Evolutionary conservation across 2,888 invertebrate genomes (phyloP), one percentile per base, ranked within the genome.

Genomic region (Acrobasis consociella): DNA sequence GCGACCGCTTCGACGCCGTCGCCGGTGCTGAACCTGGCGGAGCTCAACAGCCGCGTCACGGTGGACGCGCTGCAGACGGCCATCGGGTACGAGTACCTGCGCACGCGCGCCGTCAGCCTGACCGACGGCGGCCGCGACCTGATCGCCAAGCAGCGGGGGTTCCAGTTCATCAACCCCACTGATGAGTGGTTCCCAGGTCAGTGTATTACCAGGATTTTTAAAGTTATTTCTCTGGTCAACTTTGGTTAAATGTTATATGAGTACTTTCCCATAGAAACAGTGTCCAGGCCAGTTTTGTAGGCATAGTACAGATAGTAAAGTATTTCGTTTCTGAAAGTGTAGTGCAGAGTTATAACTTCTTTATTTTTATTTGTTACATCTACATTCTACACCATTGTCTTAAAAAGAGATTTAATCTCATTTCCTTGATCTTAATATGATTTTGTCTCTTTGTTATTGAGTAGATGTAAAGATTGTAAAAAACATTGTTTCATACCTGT

Each of bases 181-280:
- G 96, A 98, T 72, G 95, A 96, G 69, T 97, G 97, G 96, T 98
- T 97, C 83, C 97, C 97, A 82, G 97, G 96, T 95, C 82, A 80
- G 75, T 73, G 51, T 22, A 60, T 17, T 49, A 53, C 58, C 50
- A 16, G 8, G 31, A 31, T 31, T 31, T 31, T 31, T 31, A 31
- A 22, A 7, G 7, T 5, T 8, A 7, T 42, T 42, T 5, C 5
- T 42, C 10, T 1, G 2, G 0, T 42, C 11, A 22, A 22, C n/a
- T n/a, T n/a, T n/a, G n/a, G n/a, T n/a, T n/a, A n/a, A n/a, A n/a
- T n/a, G n/a, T n/a, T n/a, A n/a, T n/a, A n/a, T n/a, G n/a, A n/a
- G 5, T 22, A 22, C 22, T 22, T 22, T 22, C 22, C 22, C 22
- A 5, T 3, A 22, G 22, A 22, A 22, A 22, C 5, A 22, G 5